These are phyloP conservation scores for Eulimnadia texana DNA, from an alignment of 1,140 invertebrate species.

Conservation along the genomic window DNA sequence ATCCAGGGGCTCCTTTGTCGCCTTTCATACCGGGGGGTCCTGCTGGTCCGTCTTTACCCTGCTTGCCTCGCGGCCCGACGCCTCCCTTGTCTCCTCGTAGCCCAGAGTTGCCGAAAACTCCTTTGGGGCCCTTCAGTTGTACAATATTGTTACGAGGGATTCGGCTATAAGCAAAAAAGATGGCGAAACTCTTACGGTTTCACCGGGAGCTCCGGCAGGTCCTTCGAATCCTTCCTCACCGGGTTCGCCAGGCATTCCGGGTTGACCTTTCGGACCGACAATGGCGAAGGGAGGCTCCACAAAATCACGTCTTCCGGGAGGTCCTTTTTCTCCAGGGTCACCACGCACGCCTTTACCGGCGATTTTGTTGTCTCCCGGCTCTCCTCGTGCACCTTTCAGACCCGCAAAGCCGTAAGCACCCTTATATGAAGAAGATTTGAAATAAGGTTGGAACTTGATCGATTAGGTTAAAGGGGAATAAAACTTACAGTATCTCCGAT, in stretches of 20 bases:
- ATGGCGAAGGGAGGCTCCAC: constrained; percentile 27
- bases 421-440: constrained; percentile 24
- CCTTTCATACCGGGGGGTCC: constrained; percentile 58
- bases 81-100: constrained; percentile 32
- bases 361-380: constrained; percentile 35
- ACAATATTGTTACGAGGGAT: too few species aligned
- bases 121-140: constrained; percentile 26
- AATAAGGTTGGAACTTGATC: too few species aligned
- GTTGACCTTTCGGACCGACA: constrained; percentile 20
- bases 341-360: constrained; percentile 28
- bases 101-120: constrained; percentile 16
- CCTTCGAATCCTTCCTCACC: constrained; percentile 46
- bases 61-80: constrained; percentile 38
- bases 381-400: constrained; percentile 29
- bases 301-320: background rate
- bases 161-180: too few species aligned
- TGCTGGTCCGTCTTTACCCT: constrained; percentile 32
- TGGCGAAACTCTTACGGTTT: background rate
- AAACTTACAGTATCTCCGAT: constrained; percentile 6
- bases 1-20: constrained; percentile 67
- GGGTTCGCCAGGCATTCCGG: constrained; percentile 24
- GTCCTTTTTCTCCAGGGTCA: constrained; percentile 22
- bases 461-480: constrained; percentile 10
- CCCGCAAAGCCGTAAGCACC: constrained; percentile 43
- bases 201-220: constrained; percentile 28